Base-by-base conservation (phyloP, 2,888 invertebrate genomes). In the Platycheirus albimanus region DNA sequence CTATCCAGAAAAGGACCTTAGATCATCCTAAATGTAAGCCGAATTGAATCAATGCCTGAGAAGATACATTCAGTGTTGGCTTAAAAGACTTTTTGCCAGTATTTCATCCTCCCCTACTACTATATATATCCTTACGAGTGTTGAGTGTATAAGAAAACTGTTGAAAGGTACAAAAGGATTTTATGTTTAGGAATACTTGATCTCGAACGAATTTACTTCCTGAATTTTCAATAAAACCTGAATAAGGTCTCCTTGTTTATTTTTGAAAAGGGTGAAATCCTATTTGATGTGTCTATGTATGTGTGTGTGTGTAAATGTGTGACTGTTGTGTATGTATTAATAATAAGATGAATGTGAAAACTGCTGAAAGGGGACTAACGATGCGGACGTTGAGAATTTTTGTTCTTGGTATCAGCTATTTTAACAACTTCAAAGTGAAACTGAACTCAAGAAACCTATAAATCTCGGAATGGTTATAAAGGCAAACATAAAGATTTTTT, bases 321-420 rank as follows among this genome's bases (percentile, higher is more conserved):
- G 38, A 13, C n/a, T n/a, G 36, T 8, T 69, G 41, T 51, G 17
- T 49, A 45, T 58, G 72, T 71, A 71, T 81, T 77, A 77, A 77
- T 77, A 77, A 81, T 77, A 71, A 71, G 77, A 81, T 81, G 77
- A 81, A 77, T 77, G 77, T 71, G 61, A 64, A 71, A 80, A 76
- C 36, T 67, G 67, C 61, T 76, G 52, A 77, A 77, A 72, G 71
- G 77, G 63, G 45, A 43, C 45, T 61, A 61, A 61, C 61, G 43
- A 61, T 70, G 15, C 47, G 61, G 45, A 56, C 54, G 58, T 67
- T 67, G 58, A 69, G 61, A 33, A 54, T 75, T 76, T 4, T 38
- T 47, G 41, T 47, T 54, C 54, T 51, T 33, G 51, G 24, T 28
- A 30, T 45, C 28, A 61, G 61, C 66, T 61, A 67, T 76, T 71